Base-by-base conservation (phyloP, 1,140 invertebrate species). In the Drosophila azteca region DNA sequence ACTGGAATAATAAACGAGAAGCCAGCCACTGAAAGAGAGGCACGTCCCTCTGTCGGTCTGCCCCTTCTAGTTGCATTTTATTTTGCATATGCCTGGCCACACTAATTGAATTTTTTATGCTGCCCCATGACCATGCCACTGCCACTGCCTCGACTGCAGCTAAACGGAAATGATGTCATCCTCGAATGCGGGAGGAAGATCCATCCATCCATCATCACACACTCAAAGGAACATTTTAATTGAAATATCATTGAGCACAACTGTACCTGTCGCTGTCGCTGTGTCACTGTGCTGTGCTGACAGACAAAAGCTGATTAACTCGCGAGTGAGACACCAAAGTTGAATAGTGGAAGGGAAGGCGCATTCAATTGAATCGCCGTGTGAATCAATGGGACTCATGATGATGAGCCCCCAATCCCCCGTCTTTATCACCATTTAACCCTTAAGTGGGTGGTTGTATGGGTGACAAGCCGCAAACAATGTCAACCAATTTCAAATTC, bases 291-390 rank as follows among this genome's bases (percentile, higher is more conserved):
- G 17, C 17, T 20, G 17, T 20, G 44, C 11, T 3, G 7, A 5
- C 41, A n/a, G 60, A 73, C 60, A 77, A 71, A 65, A 78, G 58
- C 83, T 85, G 78, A 88, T 85, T 85, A 82, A 68, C 82, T 63
- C 65, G 17, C 41, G 46, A 58, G 60, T 58, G 43, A 41, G 72
- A 31, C 48, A 49, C 17, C 17, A 20, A 1, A 1, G 17, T 20
- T 20, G 17, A 11, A 35, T 9, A 1, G 31, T 8, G 3, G 31
- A 0, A 3, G 35, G 35, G 3, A 39, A 39, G 70, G 29, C 62
- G 44, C 26, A 88, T 88, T 79, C 74, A 82, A 85, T 88, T 85
- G 65, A 77, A 81, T 80, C 57, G 61, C 53, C 43, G 48, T 49
- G 57, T 20, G 20, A 76, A 67, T 75, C 54, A 67, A 76, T 74